phyloP scores from a whole-genome alignment of 2,888 invertebrate genomes.

The Caenorhabditis sp. region DNA sequence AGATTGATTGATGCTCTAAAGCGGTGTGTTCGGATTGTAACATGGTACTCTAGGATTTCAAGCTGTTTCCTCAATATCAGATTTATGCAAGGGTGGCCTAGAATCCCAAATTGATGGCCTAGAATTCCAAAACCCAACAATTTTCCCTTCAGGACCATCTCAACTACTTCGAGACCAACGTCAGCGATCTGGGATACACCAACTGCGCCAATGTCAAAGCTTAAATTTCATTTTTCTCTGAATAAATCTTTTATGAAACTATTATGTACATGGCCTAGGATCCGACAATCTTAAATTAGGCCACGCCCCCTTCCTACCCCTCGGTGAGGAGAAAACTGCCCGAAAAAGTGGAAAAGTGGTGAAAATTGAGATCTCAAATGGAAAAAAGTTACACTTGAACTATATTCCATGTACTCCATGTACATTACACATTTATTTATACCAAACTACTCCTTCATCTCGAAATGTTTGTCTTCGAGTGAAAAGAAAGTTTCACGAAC shows the following conservation, averaged over 20 bases:
- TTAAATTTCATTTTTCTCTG: slow-evolving; percentile 8
- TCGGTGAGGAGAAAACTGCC: not conserved
- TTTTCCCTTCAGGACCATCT: slow-evolving; percentile 64
- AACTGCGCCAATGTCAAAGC: slow-evolving; percentile 60
- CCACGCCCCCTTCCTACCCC: too few species aligned
- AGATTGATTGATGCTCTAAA: too few species aligned
- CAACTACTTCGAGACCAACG: slow-evolving; percentile 63
- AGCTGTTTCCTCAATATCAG: too few species aligned
- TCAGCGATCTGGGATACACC: slow-evolving; percentile 62
- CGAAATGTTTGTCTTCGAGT: too few species aligned
- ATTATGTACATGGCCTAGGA: not conserved
- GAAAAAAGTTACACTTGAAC: not conserved
- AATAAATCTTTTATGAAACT: not conserved
- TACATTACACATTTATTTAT: too few species aligned
- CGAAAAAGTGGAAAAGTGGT: not conserved
- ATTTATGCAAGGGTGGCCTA: not conserved
- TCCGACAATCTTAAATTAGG: not conserved
- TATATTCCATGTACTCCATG: not conserved
- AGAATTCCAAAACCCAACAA: not conserved
- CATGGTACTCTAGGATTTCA: too few species aligned
- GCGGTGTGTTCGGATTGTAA: too few species aligned
- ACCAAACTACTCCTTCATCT: too few species aligned
- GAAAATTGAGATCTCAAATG: too few species aligned
- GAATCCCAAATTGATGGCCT: not conserved
- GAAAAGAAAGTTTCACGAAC: not conserved